These are phyloP conservation scores for Syndactyla subalaris DNA, from an alignment of 2,797 vertebrate species.

Conservation along the genomic window DNA sequence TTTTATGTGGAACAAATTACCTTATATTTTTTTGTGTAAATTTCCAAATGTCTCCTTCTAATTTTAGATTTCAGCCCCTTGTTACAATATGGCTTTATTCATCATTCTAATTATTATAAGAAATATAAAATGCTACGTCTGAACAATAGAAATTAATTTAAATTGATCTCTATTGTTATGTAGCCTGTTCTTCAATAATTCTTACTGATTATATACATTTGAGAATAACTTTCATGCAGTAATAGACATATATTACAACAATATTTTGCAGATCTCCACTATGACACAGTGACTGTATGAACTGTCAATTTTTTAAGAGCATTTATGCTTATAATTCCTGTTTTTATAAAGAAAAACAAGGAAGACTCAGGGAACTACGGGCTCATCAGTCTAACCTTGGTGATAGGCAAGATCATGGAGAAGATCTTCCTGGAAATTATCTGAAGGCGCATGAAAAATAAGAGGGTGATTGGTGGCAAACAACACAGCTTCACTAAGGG, in stretches of 20 bases:
- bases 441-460: too few relatives aligned
- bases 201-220: not conserved
- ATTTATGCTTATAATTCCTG: not conserved
- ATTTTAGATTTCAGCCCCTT: not conserved
- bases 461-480: too few relatives aligned
- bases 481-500: too few relatives aligned
- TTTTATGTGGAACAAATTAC: not conserved
- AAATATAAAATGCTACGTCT: not conserved
- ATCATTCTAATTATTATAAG: not conserved
- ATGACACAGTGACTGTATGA: accelerated
- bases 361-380: not conserved
- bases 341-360: not conserved
- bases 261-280: not conserved
- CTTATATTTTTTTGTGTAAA: not conserved
- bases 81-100: not conserved
- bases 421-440: too few relatives aligned
- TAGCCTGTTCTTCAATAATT: not conserved
- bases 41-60: not conserved
- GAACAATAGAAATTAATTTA: not conserved
- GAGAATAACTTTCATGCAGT: not conserved
- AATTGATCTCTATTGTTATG: not conserved
- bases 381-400: not conserved
- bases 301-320: not conserved
- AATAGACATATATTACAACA: not conserved
- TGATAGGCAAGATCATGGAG: not conserved